These are phyloP conservation scores for Disparrhopalites patrizii DNA, from an alignment of 2,888 invertebrate genomes.

Conservation along the genomic window DNA sequence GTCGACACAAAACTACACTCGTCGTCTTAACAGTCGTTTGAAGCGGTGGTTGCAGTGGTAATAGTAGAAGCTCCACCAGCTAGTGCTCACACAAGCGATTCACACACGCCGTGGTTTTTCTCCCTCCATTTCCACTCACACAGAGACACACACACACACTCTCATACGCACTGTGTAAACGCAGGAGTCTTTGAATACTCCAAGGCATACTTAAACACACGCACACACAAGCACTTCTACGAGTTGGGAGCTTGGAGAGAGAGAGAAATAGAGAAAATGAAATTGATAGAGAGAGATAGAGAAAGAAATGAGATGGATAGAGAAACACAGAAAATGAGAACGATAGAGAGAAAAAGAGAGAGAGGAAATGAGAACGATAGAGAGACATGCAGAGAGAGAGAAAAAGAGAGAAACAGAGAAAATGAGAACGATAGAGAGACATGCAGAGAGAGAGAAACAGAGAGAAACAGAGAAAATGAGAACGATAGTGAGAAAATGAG, in stretches of 20 bases:
- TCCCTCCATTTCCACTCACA: not conserved
- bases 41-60: not conserved
- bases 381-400: constrained; percentile 5
- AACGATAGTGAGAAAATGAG: no score
- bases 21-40: not conserved
- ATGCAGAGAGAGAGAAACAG: constrained; percentile 16
- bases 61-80: not conserved
- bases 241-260: not conserved
- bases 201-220: not conserved
- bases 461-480: no score
- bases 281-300: not conserved
- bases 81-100: no score
- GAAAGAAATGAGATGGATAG: no score
- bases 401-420: not conserved
- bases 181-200: not conserved
- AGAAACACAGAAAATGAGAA: no score
- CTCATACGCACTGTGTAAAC: no score
- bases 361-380: not conserved
- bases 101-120: no score
- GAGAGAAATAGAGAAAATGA: not conserved
- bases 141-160: not conserved
- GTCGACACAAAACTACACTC: no score
- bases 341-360: no score
- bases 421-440: constrained; percentile 16
- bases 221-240: not conserved